phyloP scores from a whole-genome alignment of 2,113 vertebrate species.

The Chauna torquata region DNA sequence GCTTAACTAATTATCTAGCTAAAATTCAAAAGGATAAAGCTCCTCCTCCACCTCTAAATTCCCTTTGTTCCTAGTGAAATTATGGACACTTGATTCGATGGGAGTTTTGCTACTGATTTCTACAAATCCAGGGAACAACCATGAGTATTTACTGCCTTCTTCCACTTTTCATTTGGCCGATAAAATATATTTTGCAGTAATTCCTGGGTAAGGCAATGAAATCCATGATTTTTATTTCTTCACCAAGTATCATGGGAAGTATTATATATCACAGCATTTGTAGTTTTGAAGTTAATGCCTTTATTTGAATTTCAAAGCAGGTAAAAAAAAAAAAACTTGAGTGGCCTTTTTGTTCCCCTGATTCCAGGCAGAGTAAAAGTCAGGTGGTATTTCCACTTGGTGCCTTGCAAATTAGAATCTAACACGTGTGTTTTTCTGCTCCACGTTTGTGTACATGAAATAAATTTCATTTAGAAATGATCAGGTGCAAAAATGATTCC shows the following conservation, averaged over 20 bases:
- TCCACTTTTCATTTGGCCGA: background rate
- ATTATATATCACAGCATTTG: background rate
- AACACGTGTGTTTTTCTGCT: background rate
- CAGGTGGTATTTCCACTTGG: background rate
- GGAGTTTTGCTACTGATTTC: background rate
- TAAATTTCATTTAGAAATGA: background rate
- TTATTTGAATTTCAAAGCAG: background rate
- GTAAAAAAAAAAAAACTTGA: background rate
- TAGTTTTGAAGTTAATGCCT: background rate
- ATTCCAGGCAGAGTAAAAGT: background rate
- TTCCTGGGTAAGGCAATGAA: background rate
- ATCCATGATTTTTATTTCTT: background rate
- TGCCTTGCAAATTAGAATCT: background rate
- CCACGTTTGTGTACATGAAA: background rate
- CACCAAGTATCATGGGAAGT: background rate
- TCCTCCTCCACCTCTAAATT: background rate
- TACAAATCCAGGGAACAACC: background rate
- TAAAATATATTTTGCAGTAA: background rate
- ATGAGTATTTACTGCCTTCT: background rate
- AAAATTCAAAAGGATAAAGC: conserved; percentile 4
- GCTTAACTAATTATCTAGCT: background rate
- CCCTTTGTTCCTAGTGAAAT: background rate
- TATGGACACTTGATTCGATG: background rate
- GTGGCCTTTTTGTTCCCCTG: background rate
- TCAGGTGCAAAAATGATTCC: background rate